Conservation (phyloP, 1,140 invertebrate species). For the Lutraria rhynchaena region DNA sequence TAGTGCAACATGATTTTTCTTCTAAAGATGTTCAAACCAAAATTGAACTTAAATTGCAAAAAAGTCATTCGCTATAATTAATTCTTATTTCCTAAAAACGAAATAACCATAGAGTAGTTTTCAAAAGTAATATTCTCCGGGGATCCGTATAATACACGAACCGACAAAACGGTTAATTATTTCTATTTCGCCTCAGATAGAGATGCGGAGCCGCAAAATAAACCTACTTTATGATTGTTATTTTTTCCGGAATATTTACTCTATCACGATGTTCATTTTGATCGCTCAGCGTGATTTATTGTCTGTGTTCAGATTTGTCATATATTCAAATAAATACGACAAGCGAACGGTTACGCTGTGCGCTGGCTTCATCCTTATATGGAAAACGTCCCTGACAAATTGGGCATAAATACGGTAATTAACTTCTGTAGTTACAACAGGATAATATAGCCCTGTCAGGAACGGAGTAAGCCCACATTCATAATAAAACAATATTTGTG, state of each 20-base stretch:
- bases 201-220: too few relatives aligned
- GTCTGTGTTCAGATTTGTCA: conserved; percentile 23
- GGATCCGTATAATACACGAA: not conserved
- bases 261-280: conserved; percentile 1
- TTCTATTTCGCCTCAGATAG: too few relatives aligned
- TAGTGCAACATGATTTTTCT: too few relatives aligned
- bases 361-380: conserved; percentile 1
- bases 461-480: conserved; percentile 20
- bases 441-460: conserved; percentile 29
- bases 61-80: too few relatives aligned
- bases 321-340: conserved; percentile 52
- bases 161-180: not conserved
- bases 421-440: conserved; percentile 35
- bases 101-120: not conserved
- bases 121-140: not conserved
- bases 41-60: not conserved
- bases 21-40: too few relatives aligned
- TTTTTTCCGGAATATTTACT: conserved; percentile 4
- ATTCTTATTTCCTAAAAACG: too few relatives aligned
- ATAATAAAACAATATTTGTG: conserved; percentile 50
- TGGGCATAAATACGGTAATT: conserved; percentile 48
- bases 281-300: conserved; percentile 20
- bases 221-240: conserved; percentile 2
- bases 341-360: not conserved
- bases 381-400: conserved; percentile 37